Conservation (phyloP, 2,113 vertebrate genomes). For the Noturus placidus region DNA sequence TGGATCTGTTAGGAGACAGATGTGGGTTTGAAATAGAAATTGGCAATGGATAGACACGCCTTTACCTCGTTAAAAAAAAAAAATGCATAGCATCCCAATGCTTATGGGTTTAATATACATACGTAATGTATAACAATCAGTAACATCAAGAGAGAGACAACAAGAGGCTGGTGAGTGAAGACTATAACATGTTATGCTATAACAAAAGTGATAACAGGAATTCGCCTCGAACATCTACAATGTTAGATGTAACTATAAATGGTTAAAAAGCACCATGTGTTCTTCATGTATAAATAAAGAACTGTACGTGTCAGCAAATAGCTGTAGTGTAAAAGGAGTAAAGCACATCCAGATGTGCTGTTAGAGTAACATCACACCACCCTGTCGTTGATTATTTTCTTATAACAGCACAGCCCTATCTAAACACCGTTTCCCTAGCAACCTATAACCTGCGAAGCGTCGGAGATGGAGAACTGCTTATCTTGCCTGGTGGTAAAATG, state of each 20-base stretch:
- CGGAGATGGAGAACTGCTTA: neutral
- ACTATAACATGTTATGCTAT: neutral
- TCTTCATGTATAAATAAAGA: neutral
- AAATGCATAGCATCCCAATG: neutral
- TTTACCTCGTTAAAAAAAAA: neutral
- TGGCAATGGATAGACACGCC: too few relatives aligned
- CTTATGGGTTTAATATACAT: neutral
- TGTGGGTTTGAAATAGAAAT: neutral
- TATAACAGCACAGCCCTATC: neutral
- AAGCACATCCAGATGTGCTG: neutral
- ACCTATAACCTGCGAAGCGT: conserved; percentile 12
- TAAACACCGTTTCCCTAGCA: conserved; percentile 35
- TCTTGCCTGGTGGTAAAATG: conserved; percentile 21
- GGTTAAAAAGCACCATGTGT: neutral
- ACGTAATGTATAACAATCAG: neutral
- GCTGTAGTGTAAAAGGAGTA: neutral
- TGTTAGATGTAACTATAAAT: neutral
- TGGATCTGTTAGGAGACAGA: neutral
- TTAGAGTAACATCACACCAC: neutral
- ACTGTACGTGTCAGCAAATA: neutral
- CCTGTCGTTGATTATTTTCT: neutral
- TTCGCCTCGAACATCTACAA: neutral
- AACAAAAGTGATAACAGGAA: neutral
- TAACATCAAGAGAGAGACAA: neutral
- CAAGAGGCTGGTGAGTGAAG: neutral